Evolutionary conservation across 2,888 invertebrate species (phyloP).

Genomic region (Drosophila nr. fundita): DNA sequence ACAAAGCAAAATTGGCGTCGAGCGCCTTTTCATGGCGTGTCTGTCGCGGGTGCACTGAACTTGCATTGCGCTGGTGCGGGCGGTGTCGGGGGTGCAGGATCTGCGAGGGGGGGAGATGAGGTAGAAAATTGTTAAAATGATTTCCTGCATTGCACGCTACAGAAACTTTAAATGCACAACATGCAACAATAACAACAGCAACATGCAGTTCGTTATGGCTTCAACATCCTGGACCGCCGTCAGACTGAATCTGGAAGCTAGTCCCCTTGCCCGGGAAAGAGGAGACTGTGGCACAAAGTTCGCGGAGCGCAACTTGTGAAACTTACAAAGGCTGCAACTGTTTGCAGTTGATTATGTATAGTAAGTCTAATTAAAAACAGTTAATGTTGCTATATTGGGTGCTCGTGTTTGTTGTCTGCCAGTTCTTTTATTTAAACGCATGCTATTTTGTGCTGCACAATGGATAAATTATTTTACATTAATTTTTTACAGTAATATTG

Average conservation of each 20-base stretch:
- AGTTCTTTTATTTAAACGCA: conserved; percentile 43
- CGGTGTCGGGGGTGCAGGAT: background rate
- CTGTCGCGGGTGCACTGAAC: conserved; percentile 73
- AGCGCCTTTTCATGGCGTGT: conserved; percentile 66
- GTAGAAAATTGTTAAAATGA: conserved; percentile 77
- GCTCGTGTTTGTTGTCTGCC: conserved; percentile 2
- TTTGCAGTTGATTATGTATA: conserved; percentile 69
- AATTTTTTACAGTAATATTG: background rate
- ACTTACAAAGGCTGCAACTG: conserved; percentile 41
- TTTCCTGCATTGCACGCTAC: conserved; percentile 78
- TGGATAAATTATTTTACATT: conserved; percentile 1
- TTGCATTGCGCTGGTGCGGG: conserved; percentile 41
- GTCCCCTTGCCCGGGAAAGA: background rate
- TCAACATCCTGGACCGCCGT: conserved; percentile 48
- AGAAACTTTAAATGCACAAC: conserved; percentile 75
- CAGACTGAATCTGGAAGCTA: conserved; percentile 15
- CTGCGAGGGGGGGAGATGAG: conserved; percentile 21
- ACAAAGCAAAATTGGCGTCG: conserved; percentile 66
- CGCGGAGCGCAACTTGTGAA: conserved; percentile 43
- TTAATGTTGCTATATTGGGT: conserved; percentile 59
- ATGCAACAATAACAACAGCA: conserved; percentile 54
- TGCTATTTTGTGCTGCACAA: conserved; percentile 5
- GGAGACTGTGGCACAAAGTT: conserved; percentile 22
- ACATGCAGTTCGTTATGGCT: conserved; percentile 64
- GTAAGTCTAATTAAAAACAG: conserved; percentile 72